Conservation (phyloP, 2,888 invertebrate genomes). For the Perizoma affinitatum region DNA sequence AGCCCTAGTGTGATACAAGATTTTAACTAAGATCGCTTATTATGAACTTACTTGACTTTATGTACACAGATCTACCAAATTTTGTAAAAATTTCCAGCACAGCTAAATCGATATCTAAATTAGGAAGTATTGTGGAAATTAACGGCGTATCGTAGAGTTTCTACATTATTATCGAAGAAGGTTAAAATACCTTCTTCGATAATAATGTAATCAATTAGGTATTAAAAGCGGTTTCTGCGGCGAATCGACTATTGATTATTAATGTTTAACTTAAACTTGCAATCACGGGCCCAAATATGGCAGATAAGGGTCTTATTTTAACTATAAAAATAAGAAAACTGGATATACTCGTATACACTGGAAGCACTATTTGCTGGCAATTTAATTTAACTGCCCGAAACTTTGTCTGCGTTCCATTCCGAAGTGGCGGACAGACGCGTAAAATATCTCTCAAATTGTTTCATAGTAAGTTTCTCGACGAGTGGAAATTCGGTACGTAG, state of each 20-base stretch:
- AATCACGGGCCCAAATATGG: constrained; percentile 29
- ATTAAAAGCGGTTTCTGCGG: constrained; percentile 18
- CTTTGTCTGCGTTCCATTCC: constrained; percentile 33
- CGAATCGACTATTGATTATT: constrained; percentile 31
- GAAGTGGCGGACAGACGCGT: constrained; percentile 28
- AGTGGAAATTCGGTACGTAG: constrained; percentile 1
- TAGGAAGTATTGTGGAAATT: too few relatives aligned
- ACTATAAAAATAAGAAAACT: too few relatives aligned
- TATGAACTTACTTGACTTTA: too few relatives aligned
- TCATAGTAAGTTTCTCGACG: constrained; percentile 1
- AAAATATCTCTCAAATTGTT: constrained; percentile 15
- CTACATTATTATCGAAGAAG: constrained; percentile 15
- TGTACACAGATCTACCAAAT: too few relatives aligned
- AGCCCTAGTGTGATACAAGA: neutral
- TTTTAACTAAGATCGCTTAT: neutral
- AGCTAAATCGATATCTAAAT: neutral
- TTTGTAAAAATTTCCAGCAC: neutral
- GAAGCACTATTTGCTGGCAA: constrained; percentile 28
- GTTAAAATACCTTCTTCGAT: too few relatives aligned
- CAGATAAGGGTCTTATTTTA: constrained; percentile 39
- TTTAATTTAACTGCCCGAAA: constrained; percentile 42
- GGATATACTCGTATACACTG: constrained; percentile 6
- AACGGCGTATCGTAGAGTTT: constrained; percentile 4
- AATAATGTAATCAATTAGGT: constrained; percentile 19
- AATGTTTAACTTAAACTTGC: constrained; percentile 26